Evolutionary conservation across 2,113 vertebrate genomes (phyloP).

Genomic region (Daphoenositta chrysoptera): DNA sequence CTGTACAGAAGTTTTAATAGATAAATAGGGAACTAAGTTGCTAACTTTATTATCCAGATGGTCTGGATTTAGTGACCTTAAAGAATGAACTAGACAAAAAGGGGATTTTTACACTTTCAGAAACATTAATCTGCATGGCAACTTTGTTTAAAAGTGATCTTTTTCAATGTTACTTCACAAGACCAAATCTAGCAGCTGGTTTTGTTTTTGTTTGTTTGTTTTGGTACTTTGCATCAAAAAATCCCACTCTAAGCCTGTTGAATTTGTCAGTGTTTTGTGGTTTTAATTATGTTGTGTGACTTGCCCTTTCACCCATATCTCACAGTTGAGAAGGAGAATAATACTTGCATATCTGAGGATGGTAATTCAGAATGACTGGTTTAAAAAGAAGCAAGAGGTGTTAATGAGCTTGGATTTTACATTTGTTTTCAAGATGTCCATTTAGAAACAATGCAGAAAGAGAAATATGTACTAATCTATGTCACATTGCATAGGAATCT

Average conservation of each 20-base stretch:
- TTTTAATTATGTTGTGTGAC: not conserved
- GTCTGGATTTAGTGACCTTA: conserved; percentile 17
- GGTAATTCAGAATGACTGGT: not conserved
- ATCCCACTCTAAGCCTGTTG: not conserved
- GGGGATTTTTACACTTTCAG: not conserved
- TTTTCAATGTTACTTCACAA: not conserved
- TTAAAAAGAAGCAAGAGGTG: not conserved
- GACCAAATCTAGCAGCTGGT: not conserved
- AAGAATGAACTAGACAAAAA: not conserved
- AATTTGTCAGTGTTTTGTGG: not conserved
- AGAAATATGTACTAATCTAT: not conserved
- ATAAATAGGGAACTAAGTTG: conserved; percentile 6
- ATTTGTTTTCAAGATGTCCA: not conserved
- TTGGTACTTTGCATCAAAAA: not conserved
- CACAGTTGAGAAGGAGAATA: not conserved
- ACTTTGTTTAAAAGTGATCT: not conserved
- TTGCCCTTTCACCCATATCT: not conserved
- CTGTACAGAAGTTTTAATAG: conserved; percentile 34
- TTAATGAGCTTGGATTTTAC: not conserved
- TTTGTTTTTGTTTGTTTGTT: not conserved
- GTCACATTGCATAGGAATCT: conserved; percentile 27
- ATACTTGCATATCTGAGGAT: not conserved
- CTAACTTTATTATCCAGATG: conserved; percentile 23
- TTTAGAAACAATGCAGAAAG: not conserved
- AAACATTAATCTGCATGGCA: not conserved